Conservation (phyloP, 2,113 vertebrate genomes). For the Anthoscopus minutus region DNA sequence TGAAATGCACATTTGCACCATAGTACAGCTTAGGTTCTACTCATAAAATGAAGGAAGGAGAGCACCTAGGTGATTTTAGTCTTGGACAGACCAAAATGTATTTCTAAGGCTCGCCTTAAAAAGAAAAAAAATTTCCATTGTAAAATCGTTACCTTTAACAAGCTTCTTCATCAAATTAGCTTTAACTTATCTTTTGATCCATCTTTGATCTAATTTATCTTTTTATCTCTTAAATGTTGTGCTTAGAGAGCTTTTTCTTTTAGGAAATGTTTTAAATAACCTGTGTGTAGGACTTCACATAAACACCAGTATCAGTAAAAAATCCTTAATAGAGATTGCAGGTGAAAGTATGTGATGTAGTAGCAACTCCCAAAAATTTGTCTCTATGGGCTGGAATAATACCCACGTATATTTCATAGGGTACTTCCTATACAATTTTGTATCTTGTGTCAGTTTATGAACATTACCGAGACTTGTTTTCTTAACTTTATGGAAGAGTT, state of each 20-base stretch:
- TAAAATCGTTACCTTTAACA: neutral
- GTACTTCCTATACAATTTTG: neutral
- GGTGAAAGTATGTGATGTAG: neutral
- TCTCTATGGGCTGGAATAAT: neutral
- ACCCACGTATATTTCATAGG: neutral
- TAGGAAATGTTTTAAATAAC: neutral
- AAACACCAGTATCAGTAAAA: neutral
- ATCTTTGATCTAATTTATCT: neutral
- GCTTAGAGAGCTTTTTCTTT: neutral
- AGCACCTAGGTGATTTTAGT: neutral
- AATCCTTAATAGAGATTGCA: neutral
- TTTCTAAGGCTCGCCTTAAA: neutral
- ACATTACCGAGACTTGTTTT: neutral
- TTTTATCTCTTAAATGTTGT: neutral
- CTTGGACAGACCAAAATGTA: neutral
- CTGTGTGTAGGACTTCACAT: neutral
- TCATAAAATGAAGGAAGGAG: neutral
- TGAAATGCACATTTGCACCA: neutral
- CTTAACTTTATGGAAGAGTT: neutral
- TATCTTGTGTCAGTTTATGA: neutral
- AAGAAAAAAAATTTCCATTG: neutral
- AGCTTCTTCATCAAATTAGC: neutral
- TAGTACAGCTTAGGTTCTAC: neutral
- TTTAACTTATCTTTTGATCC: neutral
- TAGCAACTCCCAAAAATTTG: neutral